Base-by-base conservation (phyloP, 2,888 invertebrate genomes). In the Erebia palarica region DNA sequence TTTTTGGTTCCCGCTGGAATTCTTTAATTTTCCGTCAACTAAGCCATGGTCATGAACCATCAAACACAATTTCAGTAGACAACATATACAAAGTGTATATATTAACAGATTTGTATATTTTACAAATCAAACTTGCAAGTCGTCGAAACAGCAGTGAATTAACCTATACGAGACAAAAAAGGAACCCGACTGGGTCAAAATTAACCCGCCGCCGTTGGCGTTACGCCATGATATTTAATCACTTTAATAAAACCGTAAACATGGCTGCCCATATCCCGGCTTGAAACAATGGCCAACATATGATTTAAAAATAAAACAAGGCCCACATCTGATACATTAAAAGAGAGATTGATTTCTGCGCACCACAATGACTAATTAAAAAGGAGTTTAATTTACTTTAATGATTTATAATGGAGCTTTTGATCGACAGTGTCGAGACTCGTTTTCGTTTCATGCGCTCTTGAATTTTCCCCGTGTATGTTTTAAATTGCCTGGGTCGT, bases 181-280 rank as follows among this genome's bases (percentile, higher is more conserved):
- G 75, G 68, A 79, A 76, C 71, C 70, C 75, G 72, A 78, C 69
- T 71, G 70, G 69, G 70, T 73, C 72, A 73, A 75, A 79, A 79
- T 80, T 78, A 80, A 78, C 78, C 73, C 76, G 73, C 75, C 64
- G 69, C 72, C 70, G 69, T 60, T 73, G 75, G 72, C 78, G 77
- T 79, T 77, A 78, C 78, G 81, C 79, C 78, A 75, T 78, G 80
- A 77, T 74, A 79, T 80, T 81, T 81, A 80, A 81, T 80, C 80
- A 81, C 78, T 80, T 78, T 80, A 78, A 78, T 79, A 79, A 79
- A 78, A 74, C 75, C 76, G 76, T 78, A 79, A 78, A 77, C 71
- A 73, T 72, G 72, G 69, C 67, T 74, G 74, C 75, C 73, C 72
- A 69, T 68, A 69, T 63, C 61, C 65, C 59, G 73, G 63, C 65